Percentiles rank a stretch among this genome's conserved stretches.
Evolutionary conservation across 2,113 vertebrate species (phyloP).

Genomic region (Oryzias celebensis): DNA sequence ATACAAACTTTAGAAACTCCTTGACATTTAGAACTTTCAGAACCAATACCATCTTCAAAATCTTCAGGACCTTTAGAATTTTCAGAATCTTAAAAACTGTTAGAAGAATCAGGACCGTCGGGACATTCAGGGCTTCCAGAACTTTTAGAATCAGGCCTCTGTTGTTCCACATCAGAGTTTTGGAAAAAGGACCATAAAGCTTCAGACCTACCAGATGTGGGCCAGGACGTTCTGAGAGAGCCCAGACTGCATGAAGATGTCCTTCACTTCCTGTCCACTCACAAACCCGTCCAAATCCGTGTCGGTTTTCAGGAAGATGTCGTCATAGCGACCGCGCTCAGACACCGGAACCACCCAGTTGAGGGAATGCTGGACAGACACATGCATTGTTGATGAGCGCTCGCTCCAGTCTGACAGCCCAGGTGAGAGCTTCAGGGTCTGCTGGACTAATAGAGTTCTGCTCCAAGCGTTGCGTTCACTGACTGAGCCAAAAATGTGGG

Average conservation of each 20-base stretch:
- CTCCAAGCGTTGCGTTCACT: no score
- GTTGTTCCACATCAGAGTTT: no score
- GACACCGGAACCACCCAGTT: slow-evolving; percentile 90
- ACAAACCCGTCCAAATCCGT: slow-evolving; percentile 93
- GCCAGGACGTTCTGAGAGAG: slow-evolving; percentile 91
- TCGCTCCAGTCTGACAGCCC: no score
- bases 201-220: slow-evolving; percentile 88
- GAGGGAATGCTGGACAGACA: slow-evolving; percentile 76
- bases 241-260: slow-evolving; percentile 98
- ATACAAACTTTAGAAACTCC: no score
- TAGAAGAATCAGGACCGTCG: no score
- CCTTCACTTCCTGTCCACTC: slow-evolving; percentile 94
- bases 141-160: no score
- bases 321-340: slow-evolving; percentile 90
- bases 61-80: no score
- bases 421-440: neutral
- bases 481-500: neutral
- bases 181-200: neutral
- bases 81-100: no score
- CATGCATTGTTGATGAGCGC: neutral
- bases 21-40: no score
- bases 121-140: no score
- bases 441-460: neutral
- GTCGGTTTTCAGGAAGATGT: slow-evolving; percentile 96
- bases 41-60: no score